Percentiles rank a stretch among this genome's conserved stretches.
Conservation (phyloP, 2,888 invertebrate genomes). For the Drosophila robusta region DNA sequence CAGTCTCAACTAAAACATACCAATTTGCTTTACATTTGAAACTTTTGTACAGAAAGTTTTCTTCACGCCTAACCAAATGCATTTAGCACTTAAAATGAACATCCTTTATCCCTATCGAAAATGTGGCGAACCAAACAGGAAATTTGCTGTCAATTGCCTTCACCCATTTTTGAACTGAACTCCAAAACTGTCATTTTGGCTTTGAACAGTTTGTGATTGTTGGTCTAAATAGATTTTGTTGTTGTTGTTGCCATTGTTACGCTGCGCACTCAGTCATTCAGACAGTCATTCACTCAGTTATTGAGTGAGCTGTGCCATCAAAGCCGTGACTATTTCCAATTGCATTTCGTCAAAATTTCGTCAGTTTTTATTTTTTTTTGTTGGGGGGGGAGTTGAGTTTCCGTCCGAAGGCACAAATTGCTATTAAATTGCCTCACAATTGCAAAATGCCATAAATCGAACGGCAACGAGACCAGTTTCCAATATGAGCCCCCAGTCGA, state of each 20-base stretch:
- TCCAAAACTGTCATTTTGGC: slow-evolving; percentile 48
- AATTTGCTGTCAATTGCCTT: slow-evolving; percentile 41
- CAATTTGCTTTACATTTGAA: neutral
- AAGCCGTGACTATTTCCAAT: slow-evolving; percentile 73
- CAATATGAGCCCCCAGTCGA: slow-evolving; percentile 19
- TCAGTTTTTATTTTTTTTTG: slow-evolving; percentile 45
- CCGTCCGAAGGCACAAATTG: slow-evolving; percentile 68
- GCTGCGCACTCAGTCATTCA: slow-evolving; percentile 53
- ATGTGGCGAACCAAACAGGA: slow-evolving; percentile 35
- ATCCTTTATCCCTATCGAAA: slow-evolving; percentile 10
- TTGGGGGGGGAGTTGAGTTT: slow-evolving; percentile 15
- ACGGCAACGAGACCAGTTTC: slow-evolving; percentile 33
- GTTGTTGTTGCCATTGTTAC: slow-evolving; percentile 66
- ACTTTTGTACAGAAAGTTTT: neutral
- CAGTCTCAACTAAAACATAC: neutral
- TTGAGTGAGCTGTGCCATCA: slow-evolving; percentile 36
- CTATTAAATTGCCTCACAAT: slow-evolving; percentile 79
- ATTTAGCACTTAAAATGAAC: slow-evolving; percentile 1
- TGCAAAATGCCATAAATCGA: slow-evolving; percentile 78
- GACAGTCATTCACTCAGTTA: slow-evolving; percentile 21
- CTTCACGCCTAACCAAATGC: slow-evolving; percentile 3
- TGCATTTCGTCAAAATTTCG: slow-evolving; percentile 76
- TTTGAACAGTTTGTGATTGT: slow-evolving; percentile 43
- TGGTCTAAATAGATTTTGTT: slow-evolving; percentile 20
- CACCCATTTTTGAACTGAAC: slow-evolving; percentile 13